These are phyloP conservation scores for Paramuricea clavata DNA, from an alignment of 92 coral and sea anemone genomes.

Conservation along the genomic window DNA sequence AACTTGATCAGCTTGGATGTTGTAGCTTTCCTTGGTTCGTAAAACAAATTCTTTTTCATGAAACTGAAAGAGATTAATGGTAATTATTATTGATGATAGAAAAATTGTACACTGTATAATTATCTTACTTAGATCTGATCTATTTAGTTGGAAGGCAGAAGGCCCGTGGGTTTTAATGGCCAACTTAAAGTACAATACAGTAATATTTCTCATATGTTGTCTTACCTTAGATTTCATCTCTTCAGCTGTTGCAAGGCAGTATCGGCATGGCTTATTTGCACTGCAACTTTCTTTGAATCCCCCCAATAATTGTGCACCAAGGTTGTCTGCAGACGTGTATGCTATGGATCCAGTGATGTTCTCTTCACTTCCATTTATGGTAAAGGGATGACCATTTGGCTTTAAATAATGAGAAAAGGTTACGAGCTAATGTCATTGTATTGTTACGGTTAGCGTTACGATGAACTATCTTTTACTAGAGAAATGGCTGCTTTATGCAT, in stretches of 20 bases:
- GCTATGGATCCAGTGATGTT: slow-evolving; percentile 56
- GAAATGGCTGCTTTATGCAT: too few relatives aligned
- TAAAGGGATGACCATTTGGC: slow-evolving; percentile 7
- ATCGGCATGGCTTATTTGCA: not conserved
- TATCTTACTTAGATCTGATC: too few relatives aligned
- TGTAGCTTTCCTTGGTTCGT: not conserved
- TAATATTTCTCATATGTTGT: too few relatives aligned
- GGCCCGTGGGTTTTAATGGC: too few relatives aligned
- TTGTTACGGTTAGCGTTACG: too few relatives aligned
- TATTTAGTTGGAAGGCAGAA: too few relatives aligned
- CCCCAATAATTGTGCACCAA: slow-evolving; percentile 5
- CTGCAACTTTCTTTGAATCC: slow-evolving; percentile 25
- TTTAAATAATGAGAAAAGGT: not conserved
- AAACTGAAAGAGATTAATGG: too few relatives aligned
- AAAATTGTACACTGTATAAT: too few relatives aligned
- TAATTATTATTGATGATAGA: too few relatives aligned
- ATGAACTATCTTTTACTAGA: too few relatives aligned
- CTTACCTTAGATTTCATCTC: too few relatives aligned
- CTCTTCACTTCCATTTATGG: not conserved
- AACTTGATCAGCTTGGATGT: not conserved
- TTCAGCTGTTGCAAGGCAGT: not conserved
- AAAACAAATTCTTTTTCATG: not conserved
- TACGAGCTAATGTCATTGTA: not conserved
- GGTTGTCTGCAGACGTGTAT: slow-evolving; percentile 63
- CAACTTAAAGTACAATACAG: too few relatives aligned